Conservation (phyloP, 2,888 invertebrate genomes). For the Drosophila kuntzei region DNA sequence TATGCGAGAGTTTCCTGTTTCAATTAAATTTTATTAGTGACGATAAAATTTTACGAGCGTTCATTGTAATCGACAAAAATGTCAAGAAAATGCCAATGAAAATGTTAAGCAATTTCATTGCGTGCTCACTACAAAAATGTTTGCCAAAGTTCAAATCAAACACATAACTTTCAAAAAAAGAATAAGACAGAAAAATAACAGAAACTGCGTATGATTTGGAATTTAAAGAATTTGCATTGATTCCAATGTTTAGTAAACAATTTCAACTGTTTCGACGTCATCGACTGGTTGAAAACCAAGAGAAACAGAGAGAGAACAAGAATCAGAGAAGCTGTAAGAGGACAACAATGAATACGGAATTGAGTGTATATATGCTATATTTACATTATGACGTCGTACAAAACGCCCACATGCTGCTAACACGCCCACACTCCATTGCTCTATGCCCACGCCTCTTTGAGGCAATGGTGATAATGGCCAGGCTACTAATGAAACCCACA, state of each 20-base stretch:
- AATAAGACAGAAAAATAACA: slow-evolving; percentile 4
- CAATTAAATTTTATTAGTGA: slow-evolving; percentile 78
- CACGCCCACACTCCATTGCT: slow-evolving; percentile 13
- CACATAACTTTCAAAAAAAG: slow-evolving; percentile 21
- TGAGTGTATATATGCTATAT: slow-evolving; percentile 35
- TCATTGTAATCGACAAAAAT: slow-evolving; percentile 68
- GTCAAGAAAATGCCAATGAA: slow-evolving; percentile 67
- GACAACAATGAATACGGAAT: slow-evolving; percentile 15
- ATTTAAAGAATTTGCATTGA: slow-evolving; percentile 43
- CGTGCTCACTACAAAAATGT: slow-evolving; percentile 32
- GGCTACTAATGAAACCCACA: slow-evolving; percentile 61
- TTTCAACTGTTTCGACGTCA: slow-evolving; percentile 47
- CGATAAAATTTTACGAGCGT: slow-evolving; percentile 77
- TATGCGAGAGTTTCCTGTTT: slow-evolving; percentile 80
- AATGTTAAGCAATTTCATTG: slow-evolving; percentile 47
- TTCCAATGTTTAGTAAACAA: slow-evolving; percentile 49
- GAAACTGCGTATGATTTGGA: slow-evolving; percentile 21
- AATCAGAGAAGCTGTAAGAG: neutral
- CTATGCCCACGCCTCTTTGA: slow-evolving; percentile 17
- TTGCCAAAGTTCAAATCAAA: slow-evolving; percentile 43
- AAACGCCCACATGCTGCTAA: slow-evolving; percentile 29
- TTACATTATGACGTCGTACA: slow-evolving; percentile 69
- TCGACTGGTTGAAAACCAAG: slow-evolving; percentile 12
- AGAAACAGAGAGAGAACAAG: neutral
- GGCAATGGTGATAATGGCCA: slow-evolving; percentile 43